Conservation (phyloP, 2,888 invertebrate species). For the Cerastis leucographa region DNA sequence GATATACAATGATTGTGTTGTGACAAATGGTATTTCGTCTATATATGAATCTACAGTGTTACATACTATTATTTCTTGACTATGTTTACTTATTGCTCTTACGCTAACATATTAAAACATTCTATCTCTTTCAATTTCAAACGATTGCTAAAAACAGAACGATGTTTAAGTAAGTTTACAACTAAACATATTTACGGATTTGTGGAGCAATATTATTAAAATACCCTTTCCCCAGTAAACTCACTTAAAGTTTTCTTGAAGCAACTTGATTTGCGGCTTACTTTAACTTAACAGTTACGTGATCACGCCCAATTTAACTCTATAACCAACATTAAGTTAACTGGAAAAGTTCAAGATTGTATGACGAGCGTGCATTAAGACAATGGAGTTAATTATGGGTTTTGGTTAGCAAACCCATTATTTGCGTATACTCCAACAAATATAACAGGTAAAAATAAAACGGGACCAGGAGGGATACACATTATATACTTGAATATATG, state of each 20-base stretch:
- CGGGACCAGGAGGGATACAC: not conserved
- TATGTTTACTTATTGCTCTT: not conserved
- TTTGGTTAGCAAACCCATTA: conserved; percentile 22
- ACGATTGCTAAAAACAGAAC: not conserved
- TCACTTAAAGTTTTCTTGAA: not conserved
- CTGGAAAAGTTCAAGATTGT: conserved; percentile 34
- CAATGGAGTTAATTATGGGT: conserved; percentile 18
- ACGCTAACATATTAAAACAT: not conserved
- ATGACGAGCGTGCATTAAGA: conserved; percentile 22
- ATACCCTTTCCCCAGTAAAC: not conserved
- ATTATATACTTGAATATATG: not conserved
- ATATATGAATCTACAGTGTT: not conserved
- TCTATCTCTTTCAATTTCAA: not conserved
- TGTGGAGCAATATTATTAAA: not conserved
- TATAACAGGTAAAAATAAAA: not conserved
- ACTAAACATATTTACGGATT: not conserved
- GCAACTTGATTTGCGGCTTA: conserved; percentile 21
- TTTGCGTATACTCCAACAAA: not conserved
- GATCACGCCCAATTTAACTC: conserved; percentile 41
- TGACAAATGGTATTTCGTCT: not conserved
- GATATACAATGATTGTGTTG: not conserved
- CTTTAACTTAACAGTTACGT: conserved; percentile 30
- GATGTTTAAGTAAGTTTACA: not conserved
- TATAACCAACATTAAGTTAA: conserved; percentile 37
- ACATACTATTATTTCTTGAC: not conserved